Evolutionary conservation across 2,797 vertebrate genomes (phyloP), one percentile per base, ranked within the genome.

Genomic region (Sitta carolinensis): DNA sequence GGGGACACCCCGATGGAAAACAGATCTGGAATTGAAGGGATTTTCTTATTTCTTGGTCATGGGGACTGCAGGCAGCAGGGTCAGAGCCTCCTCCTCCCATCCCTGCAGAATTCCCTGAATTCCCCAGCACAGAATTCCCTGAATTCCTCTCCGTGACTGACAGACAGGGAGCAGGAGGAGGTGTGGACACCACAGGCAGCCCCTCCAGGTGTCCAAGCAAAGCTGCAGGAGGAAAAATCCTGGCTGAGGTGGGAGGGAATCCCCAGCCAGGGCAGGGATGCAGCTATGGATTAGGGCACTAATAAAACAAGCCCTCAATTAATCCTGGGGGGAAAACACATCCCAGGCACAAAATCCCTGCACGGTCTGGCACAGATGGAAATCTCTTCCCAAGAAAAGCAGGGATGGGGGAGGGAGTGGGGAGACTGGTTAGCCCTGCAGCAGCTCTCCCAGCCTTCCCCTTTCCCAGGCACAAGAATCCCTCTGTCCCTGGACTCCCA

Each of bases 401-500:
- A 57, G 67, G 66, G 81, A 13, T 16, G 23, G 43, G 84, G 50
- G 42, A 70, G 40, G 66, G 72, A 66, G 72, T 66, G 54, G 66
- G 66, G 57, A 78, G 45, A 63, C 58, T 66, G 82, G 57, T 50
- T 40, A 77, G 40, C 45, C 50, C 45, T 36, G 83, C 43, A 23
- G 32, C n/a, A 57, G 10, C 3, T 1, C 29, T 38, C 22, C 26
- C 30, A 3, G 52, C 13, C 50, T 40, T 58, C 17, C 32, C 19
- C 47, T 23, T 66, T 66, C 38, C 47, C 62, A 27, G 51, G 62
- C 58, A 50, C 4, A 11, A 23, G 45, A 89, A 61, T 7, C 10
- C 4, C 36, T 22, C 30, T 1, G 1, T 0, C 19, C 6, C 2
- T 38, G 34, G 63, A 21, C 3, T 8, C 27, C 51, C 22, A 2